Evolutionary conservation across 2,888 invertebrate genomes (phyloP).

Genomic region (Caradrina clavipalpis): DNA sequence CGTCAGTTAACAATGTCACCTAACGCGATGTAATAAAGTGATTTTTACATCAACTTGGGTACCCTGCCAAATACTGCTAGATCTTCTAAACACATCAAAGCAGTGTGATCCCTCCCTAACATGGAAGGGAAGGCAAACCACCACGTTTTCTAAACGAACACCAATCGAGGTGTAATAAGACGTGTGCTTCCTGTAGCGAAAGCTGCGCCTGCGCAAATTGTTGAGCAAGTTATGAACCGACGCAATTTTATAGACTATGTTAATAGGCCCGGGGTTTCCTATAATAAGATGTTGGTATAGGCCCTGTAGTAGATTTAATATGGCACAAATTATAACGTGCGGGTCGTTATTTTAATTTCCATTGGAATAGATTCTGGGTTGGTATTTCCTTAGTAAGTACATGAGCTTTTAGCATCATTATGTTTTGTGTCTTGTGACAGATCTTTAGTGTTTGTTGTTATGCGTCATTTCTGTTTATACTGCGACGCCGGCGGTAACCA

Average conservation of each 20-base stretch:
- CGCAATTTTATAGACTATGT: slow-evolving; percentile 70
- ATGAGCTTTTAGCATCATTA: slow-evolving; percentile 11
- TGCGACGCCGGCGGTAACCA: too few relatives aligned
- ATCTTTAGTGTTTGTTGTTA: neutral
- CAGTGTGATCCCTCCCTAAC: slow-evolving; percentile 35
- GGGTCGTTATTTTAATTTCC: slow-evolving; percentile 55
- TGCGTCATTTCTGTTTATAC: neutral
- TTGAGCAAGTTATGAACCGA: slow-evolving; percentile 61
- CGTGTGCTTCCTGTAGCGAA: slow-evolving; percentile 69
- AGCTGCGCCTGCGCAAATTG: slow-evolving; percentile 73
- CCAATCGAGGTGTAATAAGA: slow-evolving; percentile 66
- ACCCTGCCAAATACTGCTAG: neutral
- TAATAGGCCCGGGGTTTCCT: slow-evolving; percentile 65
- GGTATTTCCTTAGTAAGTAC: slow-evolving; percentile 29
- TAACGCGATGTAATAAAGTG: slow-evolving; percentile 7
- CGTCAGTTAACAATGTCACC: slow-evolving; percentile 13
- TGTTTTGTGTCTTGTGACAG: neutral
- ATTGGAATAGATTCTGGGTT: slow-evolving; percentile 23
- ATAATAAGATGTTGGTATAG: slow-evolving; percentile 63
- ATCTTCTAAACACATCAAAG: neutral
- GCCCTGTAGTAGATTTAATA: slow-evolving; percentile 56
- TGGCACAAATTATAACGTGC: slow-evolving; percentile 57
- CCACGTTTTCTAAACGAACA: slow-evolving; percentile 55
- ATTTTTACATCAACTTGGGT: neutral
- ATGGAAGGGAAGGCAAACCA: slow-evolving; percentile 30